Evolutionary conservation across 2,113 vertebrate genomes (phyloP), one percentile per base, ranked within the genome.

Genomic region (Poeciliopsis turrubarensis): DNA sequence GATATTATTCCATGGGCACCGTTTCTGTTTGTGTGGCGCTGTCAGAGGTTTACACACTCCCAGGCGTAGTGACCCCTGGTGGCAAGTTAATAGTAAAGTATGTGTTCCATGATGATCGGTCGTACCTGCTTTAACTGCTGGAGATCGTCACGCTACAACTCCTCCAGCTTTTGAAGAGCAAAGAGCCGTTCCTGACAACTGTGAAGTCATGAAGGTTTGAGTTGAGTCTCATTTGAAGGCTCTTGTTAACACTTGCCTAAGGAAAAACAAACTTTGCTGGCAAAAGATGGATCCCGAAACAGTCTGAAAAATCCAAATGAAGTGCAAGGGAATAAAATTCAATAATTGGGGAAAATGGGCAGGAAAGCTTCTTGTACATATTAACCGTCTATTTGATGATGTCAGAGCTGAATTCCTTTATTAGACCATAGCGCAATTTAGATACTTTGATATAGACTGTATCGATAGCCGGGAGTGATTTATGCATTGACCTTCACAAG

Each of bases 171-270:
- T 72, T 7, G 70, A 37, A 37, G 34, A 82, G 88, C 85, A 68
- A 79, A 77, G 75, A 65, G 51, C 30, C 64, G 39, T 62, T 72
- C 65, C 73, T 88, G 82, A 84, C 80, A 88, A 67, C 70, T 85
- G 70, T 71, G 60, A 73, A 61, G 76, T 67, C 30, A 1, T 65
- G 34, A 76, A 80, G 80, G 71, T 77, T 82, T 75, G 41, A 51
- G 57, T 73, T 80, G 75, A 77, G 83, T 73, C 32, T 78, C 57
- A 82, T 86, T 79, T 83, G 70, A 13, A 51, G 76, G 32, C 15
- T 9, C 22, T 17, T 47, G 32, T 70, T 70, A 64, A 37, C 31
- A 70, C 54, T 69, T 77, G 60, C 41, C 75, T 64, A 19, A 65
- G 54, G 60, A 27, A 76, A 64, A 61, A 25, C 19, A 64, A 22